A percentile compares a stretch with the other conserved stretches of the same genome.
These are phyloP conservation scores for Epinephelus cyanopodus DNA, from an alignment of 2,113 vertebrate species.

Conservation along the genomic window DNA sequence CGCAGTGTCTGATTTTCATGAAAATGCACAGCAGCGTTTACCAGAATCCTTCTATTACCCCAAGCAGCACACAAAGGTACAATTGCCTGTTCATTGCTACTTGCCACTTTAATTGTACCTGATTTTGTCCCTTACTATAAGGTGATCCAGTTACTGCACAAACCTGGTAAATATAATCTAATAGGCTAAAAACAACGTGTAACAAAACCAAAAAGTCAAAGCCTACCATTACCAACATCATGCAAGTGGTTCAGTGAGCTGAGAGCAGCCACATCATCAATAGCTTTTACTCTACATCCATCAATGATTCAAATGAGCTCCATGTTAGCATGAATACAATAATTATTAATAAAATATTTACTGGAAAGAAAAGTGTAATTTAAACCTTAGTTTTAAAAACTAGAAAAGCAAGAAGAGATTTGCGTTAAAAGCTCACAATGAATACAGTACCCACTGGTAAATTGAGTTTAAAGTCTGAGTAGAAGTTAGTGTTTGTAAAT, in stretches of 20 bases:
- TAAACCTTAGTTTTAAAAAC: neutral
- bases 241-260: neutral
- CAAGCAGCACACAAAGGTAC: too few species aligned
- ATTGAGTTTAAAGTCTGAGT: neutral
- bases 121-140: too few species aligned
- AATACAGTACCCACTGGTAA: neutral
- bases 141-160: neutral
- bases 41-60: too few species aligned
- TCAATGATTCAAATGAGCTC: neutral
- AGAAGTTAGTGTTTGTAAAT: neutral
- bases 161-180: neutral
- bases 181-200: neutral
- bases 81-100: too few species aligned
- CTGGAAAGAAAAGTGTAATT: neutral
- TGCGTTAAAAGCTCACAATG: neutral
- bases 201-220: neutral
- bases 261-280: neutral
- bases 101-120: too few species aligned
- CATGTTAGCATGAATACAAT: neutral
- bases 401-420: neutral
- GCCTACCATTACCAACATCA: neutral
- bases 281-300: neutral
- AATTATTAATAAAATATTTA: neutral
- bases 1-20: too few species aligned
- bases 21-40: too few species aligned